Percentiles rank a stretch among this genome's conserved stretches.
phyloP scores from a whole-genome alignment of 2,888 invertebrate species.

The Neoscelio sp. region DNA sequence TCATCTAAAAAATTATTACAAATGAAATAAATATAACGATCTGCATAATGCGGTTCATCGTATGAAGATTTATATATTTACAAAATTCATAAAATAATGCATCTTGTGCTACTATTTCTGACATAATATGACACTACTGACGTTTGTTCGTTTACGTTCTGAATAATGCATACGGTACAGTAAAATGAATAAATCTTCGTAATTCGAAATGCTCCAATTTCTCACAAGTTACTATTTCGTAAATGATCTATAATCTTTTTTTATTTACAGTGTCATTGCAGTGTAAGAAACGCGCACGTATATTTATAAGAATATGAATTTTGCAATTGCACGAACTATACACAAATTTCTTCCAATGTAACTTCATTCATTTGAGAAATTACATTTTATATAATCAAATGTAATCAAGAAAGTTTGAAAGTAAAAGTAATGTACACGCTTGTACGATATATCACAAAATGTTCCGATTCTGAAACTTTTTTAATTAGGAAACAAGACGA shows the following conservation, averaged over 20 bases:
- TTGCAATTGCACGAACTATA: too few species aligned
- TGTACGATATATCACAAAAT: too few species aligned
- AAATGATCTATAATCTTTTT: constrained; percentile 12
- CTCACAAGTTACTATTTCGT: constrained; percentile 23
- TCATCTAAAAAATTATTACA: constrained; percentile 30
- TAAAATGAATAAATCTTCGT: constrained; percentile 15
- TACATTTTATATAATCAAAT: background rate
- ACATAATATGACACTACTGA: too few species aligned
- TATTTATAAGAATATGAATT: too few species aligned
- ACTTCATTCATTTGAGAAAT: too few species aligned
- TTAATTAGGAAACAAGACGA: constrained; percentile 50
- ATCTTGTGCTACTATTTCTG: too few species aligned
- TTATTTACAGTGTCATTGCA: background rate
- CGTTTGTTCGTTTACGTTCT: constrained; percentile 59
- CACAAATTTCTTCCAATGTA: too few species aligned
- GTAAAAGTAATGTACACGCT: constrained; percentile 34
- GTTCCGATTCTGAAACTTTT: constrained; percentile 44
- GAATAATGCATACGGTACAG: constrained; percentile 56
- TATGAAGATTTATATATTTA: too few species aligned
- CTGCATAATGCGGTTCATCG: too few species aligned
- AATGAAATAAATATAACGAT: background rate
- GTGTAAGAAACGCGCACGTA: too few species aligned
- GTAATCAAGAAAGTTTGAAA: constrained; percentile 23
- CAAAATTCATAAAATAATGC: too few species aligned
- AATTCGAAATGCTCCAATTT: constrained; percentile 33